These are phyloP conservation scores for Tetheella fluctuosa DNA, from an alignment of 2,888 invertebrate genomes.

Conservation along the genomic window DNA sequence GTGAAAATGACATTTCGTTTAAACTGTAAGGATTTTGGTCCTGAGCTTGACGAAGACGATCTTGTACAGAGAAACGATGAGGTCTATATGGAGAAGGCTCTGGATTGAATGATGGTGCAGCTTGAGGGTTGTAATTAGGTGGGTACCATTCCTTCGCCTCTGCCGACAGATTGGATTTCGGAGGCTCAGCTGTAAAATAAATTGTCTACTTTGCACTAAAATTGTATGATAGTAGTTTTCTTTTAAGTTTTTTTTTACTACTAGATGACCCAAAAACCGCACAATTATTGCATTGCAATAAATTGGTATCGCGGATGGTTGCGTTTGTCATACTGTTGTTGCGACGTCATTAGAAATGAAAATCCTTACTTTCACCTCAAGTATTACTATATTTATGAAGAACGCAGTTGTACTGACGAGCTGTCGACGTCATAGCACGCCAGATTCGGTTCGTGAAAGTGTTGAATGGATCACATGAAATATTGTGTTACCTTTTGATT, in stretches of 20 bases:
- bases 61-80: conserved; percentile 74
- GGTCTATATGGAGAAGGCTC: conserved; percentile 66
- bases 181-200: conserved; percentile 56
- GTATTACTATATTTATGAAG: conserved; percentile 57
- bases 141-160: conserved; percentile 86
- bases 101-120: conserved; percentile 53
- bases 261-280: conserved; percentile 41
- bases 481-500: conserved; percentile 62
- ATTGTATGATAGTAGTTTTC: neutral
- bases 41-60: conserved; percentile 76
- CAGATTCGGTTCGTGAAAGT: conserved; percentile 52
- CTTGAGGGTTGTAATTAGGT: conserved; percentile 74
- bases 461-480: conserved; percentile 30
- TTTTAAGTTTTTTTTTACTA: conserved; percentile 15
- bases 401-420: conserved; percentile 57
- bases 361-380: conserved; percentile 80
- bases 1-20: conserved; percentile 71
- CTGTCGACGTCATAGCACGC: conserved; percentile 57
- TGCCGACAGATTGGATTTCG: conserved; percentile 79
- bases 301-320: conserved; percentile 46
- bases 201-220: conserved; percentile 22
- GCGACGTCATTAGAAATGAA: conserved; percentile 78
- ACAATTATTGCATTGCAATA: conserved; percentile 36
- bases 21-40: conserved; percentile 74
- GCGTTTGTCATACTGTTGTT: conserved; percentile 58